Evolutionary conservation across 2,888 invertebrate species (phyloP), one percentile per base, ranked within the genome.

Genomic region (Papilio gigon): DNA sequence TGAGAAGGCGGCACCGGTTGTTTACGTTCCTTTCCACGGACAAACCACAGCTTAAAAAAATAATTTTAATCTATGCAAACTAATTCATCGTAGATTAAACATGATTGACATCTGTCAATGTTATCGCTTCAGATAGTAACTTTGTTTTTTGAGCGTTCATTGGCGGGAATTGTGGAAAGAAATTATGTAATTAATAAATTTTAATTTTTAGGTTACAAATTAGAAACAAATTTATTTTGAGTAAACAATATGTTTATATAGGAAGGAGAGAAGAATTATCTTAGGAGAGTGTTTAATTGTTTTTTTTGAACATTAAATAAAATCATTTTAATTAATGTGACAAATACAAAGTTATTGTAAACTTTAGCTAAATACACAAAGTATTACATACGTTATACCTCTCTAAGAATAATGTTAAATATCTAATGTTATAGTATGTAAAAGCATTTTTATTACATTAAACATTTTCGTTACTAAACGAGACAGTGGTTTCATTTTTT

Each of bases 1-100:
- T 1, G 88, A 90, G 77, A 90, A 90, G 76, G 79, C 76, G 35
- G 78, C 83, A n/a, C 89, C 91, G 0, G 81, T 90, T 62, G 84
- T 91, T 70, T 92, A 91, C 75, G 89, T 92, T n/a, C 92, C 93
- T 53, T 85, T 93, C 91, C 85, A 93, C 73, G 87, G 89, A 84
- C 86, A 84, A 75, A 83, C 85, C 5, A 82, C 73, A 1, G 89
- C 90, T 71, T 90, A 88, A 74, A 22, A n/a, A 37, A 0, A 12
- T 17, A 8, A 25, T 22, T 30, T 35, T 44, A 63, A 11, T 67
- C 17, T 60, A 11, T 53, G 30, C 9, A 17, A 68, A 22, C 6
- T 17, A 47, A 53, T 30, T 58, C 58, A 20, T 35, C 25, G 58
- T 47, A 68, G 27, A 64, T 59, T 64, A 64, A 35, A 63, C 6